Evolutionary conservation across 2,888 invertebrate genomes (phyloP), one percentile per base, ranked within the genome.

Genomic region (Lomographa bimaculata): DNA sequence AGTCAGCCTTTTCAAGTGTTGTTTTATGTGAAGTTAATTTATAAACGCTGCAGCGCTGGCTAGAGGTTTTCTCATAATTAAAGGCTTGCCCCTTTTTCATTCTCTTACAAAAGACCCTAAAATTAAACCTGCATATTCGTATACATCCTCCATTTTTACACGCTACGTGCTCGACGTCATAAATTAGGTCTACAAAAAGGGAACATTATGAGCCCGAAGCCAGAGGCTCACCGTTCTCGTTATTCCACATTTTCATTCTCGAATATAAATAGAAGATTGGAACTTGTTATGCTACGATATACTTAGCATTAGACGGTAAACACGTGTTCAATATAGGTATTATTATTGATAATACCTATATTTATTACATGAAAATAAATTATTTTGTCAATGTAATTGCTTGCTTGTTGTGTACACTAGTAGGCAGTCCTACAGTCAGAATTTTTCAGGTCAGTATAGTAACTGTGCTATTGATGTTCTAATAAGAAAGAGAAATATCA

Each of bases 51-150:
- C 51, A 56, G 54, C 57, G 51, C 57, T 55, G 54, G 58, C 57
- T 60, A 57, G 67, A 59, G 66, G 64, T 70, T 71, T 64, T 64
- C 68, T 75, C 67, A 76, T 81, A 80, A 80, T 80, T 79, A 77
- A 79, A 79, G 76, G 74, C 75, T 77, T 61, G 54, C 68, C 78
- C 70, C 74, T 74, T 73, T 78, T 77, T 73, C 74, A 75, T 76
- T 71, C 76, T 61, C 67, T 64, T 71, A 77, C 74, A 79, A 79
- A 78, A 76, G 76, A 57, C 70, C 63, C 71, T 76, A 65, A 75
- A 79, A 80, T 80, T 78, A 79, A 79, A 78, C 72, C 75, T 78
- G 72, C 76, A 79, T 80, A 79, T 78, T 79, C 78, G 73, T 76
- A 68, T 62, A 73, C 65, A 72, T 71, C 69, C 64, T 59, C 70